Conservation (phyloP, 2,113 vertebrate genomes). For the Cavia porcellus region DNA sequence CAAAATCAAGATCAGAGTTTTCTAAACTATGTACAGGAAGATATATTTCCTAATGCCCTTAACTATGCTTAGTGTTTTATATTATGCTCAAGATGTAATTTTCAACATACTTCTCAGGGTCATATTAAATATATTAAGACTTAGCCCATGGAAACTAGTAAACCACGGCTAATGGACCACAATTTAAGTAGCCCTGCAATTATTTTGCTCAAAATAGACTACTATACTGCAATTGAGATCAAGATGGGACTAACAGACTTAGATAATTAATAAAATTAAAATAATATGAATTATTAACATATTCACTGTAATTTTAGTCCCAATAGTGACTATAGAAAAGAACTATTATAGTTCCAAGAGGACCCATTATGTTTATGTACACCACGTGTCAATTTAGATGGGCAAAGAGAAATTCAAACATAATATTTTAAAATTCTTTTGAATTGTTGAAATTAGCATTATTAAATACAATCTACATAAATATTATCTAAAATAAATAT, state of each 20-base stretch:
- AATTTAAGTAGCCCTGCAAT: slow-evolving; percentile 34
- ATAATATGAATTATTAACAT: not conserved
- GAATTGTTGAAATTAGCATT: not conserved
- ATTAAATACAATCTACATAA: not conserved
- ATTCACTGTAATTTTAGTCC: not conserved
- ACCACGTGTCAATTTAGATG: not conserved
- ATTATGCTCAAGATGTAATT: slow-evolving; percentile 51
- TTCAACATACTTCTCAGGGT: slow-evolving; percentile 42
- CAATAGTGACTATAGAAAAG: not conserved
- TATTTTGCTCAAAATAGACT: not conserved
- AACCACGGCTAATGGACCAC: slow-evolving; percentile 19
- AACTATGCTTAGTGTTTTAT: slow-evolving; percentile 54
- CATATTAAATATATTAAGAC: slow-evolving; percentile 50
- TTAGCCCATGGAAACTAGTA: not conserved
- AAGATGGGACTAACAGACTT: not conserved
- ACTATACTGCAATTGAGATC: not conserved
- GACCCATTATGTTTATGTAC: not conserved
- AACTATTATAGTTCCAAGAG: not conserved
- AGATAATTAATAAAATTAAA: not conserved
- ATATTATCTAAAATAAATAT: not conserved
- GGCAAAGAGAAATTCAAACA: not conserved
- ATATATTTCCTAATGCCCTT: not conserved
- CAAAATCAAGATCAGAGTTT: slow-evolving; percentile 45
- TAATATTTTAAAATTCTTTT: not conserved
- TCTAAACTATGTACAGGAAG: slow-evolving; percentile 9